Base-by-base conservation (phyloP, 2,113 vertebrate genomes). In the Dendrocopos noguchii region DNA sequence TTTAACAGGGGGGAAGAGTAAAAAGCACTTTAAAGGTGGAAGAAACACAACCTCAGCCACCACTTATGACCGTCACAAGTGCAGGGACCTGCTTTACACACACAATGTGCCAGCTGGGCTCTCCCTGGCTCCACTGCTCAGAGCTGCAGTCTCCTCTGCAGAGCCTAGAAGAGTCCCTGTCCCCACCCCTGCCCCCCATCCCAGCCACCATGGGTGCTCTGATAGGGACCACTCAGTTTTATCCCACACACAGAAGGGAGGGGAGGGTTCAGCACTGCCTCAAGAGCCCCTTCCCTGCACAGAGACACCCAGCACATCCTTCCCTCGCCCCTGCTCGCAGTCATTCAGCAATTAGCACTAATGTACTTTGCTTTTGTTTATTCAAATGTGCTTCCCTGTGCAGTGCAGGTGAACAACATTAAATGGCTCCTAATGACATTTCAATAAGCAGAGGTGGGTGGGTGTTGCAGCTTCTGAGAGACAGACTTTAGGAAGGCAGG, bases 371-470 rank as follows among this genome's bases (percentile, higher is more conserved):
- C 71, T 81, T 90, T 74, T 95, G 91, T 95, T 95, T 95, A 80
- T 91, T 79, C 15, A 25, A 60, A 81, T 6, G 73, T 63, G 3
- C 78, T 96, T 91, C 34, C 10, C 77, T 21, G 46, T 77, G 55
- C 53, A 4, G 66, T 63, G 76, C 93, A 93, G 91, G 80, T 86
- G 96, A 97, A 74, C 76, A 73, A 59, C 59, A 91, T 94, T 90
- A 94, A 95, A 95, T 19, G 39, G 60, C 68, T 96, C 63, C 94
- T 95, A 97, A 96, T 72, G 90, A 89, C 70, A 71, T 63, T 87
- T 92, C 92, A 70, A 86, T 82, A 95, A 95, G 95, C 87, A 84
- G 89, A 93, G 81, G 94, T 77, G 92, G 93, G 91, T 74, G 90
- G 93, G 91, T 74, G 90, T 71, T 89, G 46, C 63, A 73, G 66